Evolutionary conservation across 2,888 invertebrate species (phyloP).

Genomic region (Syrista parreyssii): DNA sequence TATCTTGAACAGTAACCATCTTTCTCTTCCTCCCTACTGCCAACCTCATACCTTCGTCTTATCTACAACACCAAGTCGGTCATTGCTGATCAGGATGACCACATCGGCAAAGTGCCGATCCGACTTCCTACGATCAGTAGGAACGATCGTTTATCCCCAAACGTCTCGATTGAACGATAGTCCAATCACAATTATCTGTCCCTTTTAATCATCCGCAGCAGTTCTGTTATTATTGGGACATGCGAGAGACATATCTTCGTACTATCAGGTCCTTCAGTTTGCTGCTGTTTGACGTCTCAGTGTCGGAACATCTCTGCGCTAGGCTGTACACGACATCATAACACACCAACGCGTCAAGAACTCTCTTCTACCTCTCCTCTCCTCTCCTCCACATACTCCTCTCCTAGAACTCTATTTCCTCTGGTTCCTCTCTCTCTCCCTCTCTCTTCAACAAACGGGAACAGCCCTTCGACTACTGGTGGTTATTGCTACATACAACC

Average conservation of each 20-base stretch:
- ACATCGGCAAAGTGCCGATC: neutral
- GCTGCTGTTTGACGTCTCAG: slow-evolving; percentile 13
- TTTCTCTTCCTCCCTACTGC: neutral
- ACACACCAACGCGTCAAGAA: slow-evolving; percentile 26
- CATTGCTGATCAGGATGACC: neutral
- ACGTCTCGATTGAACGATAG: slow-evolving; percentile 24
- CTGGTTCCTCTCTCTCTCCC: neutral
- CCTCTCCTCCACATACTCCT: neutral
- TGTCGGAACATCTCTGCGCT: slow-evolving; percentile 16
- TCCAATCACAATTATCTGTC: neutral
- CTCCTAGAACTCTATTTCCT: slow-evolving; percentile 1
- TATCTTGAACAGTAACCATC: neutral
- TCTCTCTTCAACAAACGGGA: neutral
- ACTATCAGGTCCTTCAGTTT: slow-evolving; percentile 4
- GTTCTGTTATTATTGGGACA: neutral
- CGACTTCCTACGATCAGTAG: neutral
- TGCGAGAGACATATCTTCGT: neutral
- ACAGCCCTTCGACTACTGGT: neutral
- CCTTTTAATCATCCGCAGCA: neutral
- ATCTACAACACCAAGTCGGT: neutral
- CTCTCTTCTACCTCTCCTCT: neutral
- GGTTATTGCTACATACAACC: neutral
- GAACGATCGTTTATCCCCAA: neutral
- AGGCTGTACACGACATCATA: slow-evolving; percentile 31
- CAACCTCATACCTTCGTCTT: neutral